phyloP scores from a whole-genome alignment of 2,888 invertebrate genomes.

The Furcula furcula region DNA sequence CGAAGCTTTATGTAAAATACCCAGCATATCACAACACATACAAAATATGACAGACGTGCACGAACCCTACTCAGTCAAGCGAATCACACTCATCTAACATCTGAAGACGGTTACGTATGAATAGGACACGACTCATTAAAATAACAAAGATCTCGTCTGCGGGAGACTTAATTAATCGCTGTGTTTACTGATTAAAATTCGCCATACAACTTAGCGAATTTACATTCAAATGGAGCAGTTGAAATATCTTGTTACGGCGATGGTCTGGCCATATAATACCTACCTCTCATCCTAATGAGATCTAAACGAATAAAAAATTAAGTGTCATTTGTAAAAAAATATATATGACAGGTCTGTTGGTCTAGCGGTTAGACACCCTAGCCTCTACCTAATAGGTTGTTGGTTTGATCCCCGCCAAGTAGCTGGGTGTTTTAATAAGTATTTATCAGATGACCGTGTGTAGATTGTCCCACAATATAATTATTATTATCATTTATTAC shows the following conservation, averaged over 20 bases:
- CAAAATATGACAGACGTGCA: conserved; percentile 13
- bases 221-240: conserved; percentile 67
- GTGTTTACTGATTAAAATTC: conserved; percentile 71
- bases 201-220: conserved; percentile 60
- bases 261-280: neutral
- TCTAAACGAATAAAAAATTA: too few species aligned
- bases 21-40: conserved; percentile 1
- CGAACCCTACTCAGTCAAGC: conserved; percentile 29
- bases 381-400: too few species aligned
- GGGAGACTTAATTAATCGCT: conserved; percentile 75
- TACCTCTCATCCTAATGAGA: too few species aligned
- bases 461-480: too few species aligned
- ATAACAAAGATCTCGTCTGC: conserved; percentile 70
- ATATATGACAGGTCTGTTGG: too few species aligned
- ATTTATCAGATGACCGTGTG: too few species aligned
- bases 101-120: conserved; percentile 54
- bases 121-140: conserved; percentile 62
- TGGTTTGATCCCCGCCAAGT: too few species aligned
- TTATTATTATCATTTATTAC: too few species aligned
- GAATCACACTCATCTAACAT: conserved; percentile 39
- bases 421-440: too few species aligned
- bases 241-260: conserved; percentile 34
- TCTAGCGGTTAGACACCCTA: too few species aligned
- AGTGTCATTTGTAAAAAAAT: too few species aligned
- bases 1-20: conserved; percentile 2